phyloP scores from a whole-genome alignment of 2,797 vertebrate species.

The Sternarchorhynchus goeldii region DNA sequence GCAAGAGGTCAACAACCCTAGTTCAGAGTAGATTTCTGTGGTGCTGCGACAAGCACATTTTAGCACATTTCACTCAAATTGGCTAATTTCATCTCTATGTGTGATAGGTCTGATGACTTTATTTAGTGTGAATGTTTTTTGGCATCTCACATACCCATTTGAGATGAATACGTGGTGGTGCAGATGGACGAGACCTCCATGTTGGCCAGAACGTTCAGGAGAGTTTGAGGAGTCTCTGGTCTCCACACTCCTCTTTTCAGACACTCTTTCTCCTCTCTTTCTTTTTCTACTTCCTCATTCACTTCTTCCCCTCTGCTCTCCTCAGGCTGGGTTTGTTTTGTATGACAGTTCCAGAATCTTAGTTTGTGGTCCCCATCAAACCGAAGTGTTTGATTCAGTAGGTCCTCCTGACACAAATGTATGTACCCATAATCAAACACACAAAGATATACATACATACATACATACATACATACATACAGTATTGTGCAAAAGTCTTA shows the following conservation, averaged over 20 bases:
- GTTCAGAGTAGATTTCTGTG: too few species aligned
- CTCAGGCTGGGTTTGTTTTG: conserved; percentile 21
- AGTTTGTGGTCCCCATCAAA: conserved; percentile 71
- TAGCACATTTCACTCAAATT: not conserved
- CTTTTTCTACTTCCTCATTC: conserved; percentile 36
- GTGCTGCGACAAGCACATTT: too few species aligned
- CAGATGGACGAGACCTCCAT: conserved; percentile 63
- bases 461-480: too few species aligned
- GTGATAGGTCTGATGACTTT: not conserved
- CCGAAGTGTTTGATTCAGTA: conserved; percentile 72
- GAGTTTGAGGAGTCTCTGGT: conserved; percentile 66
- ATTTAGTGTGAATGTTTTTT: not conserved
- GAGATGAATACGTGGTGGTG: conserved; percentile 3
- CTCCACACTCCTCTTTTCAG: conserved; percentile 58
- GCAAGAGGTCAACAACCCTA: too few species aligned
- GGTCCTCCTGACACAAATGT: conserved; percentile 70
- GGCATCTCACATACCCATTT: conserved; percentile 10
- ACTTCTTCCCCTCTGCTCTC: not conserved
- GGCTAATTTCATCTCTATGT: not conserved
- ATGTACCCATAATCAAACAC: conserved; percentile 29
- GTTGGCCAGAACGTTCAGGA: conserved; percentile 65
- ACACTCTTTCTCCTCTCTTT: conserved; percentile 9
- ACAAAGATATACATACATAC: not conserved
- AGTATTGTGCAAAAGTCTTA: too few species aligned
- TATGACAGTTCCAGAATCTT: conserved; percentile 62